phyloP scores from a whole-genome alignment of 1,140 invertebrate genomes.

The Ostrea denselamellosa region DNA sequence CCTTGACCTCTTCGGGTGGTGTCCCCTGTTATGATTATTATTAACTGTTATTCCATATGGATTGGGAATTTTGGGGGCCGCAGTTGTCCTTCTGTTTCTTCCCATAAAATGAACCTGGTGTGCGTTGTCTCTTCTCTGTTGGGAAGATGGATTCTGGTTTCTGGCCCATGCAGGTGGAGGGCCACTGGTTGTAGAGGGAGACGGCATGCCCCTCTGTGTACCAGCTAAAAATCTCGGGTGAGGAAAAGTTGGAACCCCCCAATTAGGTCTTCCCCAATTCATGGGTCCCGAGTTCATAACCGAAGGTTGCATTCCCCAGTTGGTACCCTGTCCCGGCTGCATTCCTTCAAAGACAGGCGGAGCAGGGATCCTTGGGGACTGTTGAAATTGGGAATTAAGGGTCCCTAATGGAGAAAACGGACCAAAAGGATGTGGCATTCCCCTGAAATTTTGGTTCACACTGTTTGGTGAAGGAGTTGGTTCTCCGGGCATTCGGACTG shows the following conservation, averaged over 20 bases:
- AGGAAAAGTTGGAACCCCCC: not conserved
- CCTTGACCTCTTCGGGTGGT: not conserved
- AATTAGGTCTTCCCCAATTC: not conserved
- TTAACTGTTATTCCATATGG: not conserved
- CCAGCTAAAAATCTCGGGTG: not conserved
- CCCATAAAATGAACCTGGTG: conserved; percentile 12
- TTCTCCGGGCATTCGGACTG: not conserved
- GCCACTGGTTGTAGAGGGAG: not conserved
- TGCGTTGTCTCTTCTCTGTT: not conserved
- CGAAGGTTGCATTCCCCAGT: not conserved
- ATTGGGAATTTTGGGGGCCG: not conserved
- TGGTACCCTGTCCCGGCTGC: not conserved
- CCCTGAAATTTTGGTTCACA: not conserved
- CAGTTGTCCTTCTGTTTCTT: not conserved
- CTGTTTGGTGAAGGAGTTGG: not conserved
- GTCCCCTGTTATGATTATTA: not conserved
- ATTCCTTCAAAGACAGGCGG: conserved; percentile 21
- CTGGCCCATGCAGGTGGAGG: not conserved
- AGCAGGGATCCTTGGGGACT: conserved; percentile 18
- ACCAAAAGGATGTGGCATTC: conserved; percentile 18
- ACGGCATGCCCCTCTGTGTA: not conserved
- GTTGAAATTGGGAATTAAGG: not conserved
- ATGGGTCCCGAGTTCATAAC: not conserved
- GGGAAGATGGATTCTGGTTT: not conserved
- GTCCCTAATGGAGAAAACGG: not conserved